A percentile compares a stretch with the other conserved stretches of the same genome.
Conservation (phyloP, 2,888 invertebrate genomes). For the Eupithecia pulchellata region DNA sequence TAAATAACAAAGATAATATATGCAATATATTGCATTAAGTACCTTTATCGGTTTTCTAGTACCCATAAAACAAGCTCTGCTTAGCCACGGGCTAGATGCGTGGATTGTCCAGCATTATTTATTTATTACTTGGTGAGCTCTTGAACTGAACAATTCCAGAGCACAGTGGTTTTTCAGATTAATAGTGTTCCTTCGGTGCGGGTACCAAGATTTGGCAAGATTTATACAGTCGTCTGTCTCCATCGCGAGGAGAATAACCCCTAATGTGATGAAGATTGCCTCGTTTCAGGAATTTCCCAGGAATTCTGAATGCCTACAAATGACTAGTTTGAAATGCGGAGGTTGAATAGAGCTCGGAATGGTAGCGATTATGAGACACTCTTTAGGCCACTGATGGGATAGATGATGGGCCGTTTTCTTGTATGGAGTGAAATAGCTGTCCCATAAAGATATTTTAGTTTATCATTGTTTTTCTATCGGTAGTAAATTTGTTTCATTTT, state of each 20-base stretch:
- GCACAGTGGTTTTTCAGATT: background rate
- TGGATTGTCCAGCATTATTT: too few relatives aligned
- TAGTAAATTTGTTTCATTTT: too few relatives aligned
- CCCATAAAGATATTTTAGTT: background rate
- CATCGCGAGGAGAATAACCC: conserved; percentile 1
- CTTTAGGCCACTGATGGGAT: background rate
- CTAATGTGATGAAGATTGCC: conserved; percentile 19
- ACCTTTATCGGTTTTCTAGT: too few relatives aligned
- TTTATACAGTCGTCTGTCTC: conserved; percentile 19
- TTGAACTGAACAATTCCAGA: too few relatives aligned
- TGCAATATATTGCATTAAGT: too few relatives aligned
- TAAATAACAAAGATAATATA: too few relatives aligned
- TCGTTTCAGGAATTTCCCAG: conserved; percentile 4
- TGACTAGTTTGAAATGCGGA: background rate
- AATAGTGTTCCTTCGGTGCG: background rate
- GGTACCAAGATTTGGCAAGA: conserved; percentile 8
- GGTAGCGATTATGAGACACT: background rate
- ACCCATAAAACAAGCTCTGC: too few relatives aligned
- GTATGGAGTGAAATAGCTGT: background rate
- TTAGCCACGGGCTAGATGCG: too few relatives aligned
- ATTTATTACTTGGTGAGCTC: too few relatives aligned
- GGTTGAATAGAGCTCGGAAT: background rate
- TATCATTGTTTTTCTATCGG: background rate
- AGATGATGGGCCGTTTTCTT: background rate
- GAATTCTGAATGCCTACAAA: background rate